Conservation (phyloP, 2,113 vertebrate genomes). For the Gracilinanus agilis region DNA sequence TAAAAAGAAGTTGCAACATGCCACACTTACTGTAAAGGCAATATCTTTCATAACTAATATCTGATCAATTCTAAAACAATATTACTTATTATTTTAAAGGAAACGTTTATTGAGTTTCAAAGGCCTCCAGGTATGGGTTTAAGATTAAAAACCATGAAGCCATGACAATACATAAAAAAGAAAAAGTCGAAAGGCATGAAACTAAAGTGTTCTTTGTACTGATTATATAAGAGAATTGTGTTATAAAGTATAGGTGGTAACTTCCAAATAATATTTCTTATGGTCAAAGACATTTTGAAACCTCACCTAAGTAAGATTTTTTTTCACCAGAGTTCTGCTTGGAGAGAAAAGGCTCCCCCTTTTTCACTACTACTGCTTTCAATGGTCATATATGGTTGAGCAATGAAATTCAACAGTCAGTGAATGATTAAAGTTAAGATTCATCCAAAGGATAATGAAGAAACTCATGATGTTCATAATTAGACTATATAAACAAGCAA, state of each 20-base stretch:
- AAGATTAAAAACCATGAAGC: neutral
- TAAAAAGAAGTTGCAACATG: conserved; percentile 9
- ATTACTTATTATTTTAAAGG: conserved; percentile 8
- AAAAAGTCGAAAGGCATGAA: conserved; percentile 11
- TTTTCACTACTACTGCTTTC: neutral
- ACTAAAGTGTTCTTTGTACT: neutral
- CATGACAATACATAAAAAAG: conserved; percentile 8
- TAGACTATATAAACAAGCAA: neutral
- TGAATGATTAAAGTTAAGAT: neutral
- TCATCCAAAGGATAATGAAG: neutral
- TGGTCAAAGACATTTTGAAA: neutral
- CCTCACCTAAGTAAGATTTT: neutral
- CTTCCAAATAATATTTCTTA: neutral
- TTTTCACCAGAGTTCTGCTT: neutral
- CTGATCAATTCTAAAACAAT: conserved; percentile 21
- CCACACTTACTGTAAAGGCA: conserved; percentile 1
- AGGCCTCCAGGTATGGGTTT: neutral
- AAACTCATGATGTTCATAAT: neutral
- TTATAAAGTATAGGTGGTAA: neutral
- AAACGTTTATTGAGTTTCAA: neutral
- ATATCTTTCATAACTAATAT: conserved; percentile 3
- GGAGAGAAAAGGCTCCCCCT: neutral
- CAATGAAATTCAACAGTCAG: neutral
- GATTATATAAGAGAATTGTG: neutral
- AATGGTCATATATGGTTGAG: neutral